Base-by-base conservation (phyloP, 2,888 invertebrate species). In the Trichopria drosophilae region DNA sequence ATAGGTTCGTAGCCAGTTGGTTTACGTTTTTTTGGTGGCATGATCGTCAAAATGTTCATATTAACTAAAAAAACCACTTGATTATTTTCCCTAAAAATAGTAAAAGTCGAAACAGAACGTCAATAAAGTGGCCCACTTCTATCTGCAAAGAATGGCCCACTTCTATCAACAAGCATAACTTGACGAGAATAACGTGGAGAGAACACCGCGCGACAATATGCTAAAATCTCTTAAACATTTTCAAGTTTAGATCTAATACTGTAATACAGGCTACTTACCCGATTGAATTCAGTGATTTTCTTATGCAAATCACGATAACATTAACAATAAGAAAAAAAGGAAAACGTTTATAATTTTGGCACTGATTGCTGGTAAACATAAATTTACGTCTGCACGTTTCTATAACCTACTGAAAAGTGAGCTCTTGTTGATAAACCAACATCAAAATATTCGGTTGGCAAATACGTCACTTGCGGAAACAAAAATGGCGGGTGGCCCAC, bases 91-190 rank as follows among this genome's bases (percentile, higher is more conserved):
- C n/a, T n/a, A 7, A 42, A 42, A 42, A 6, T 29, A 16, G 26
- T 42, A 18, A 42, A 6, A 29, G 42, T 24, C 13, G 13, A 35
- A 41, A 26, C 13, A 41, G 12, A 7, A 28, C 23, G 13, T 26
- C 26, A 41, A 12, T 41, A 3, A 29, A 29, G 41, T 41, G 2
- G n/a, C n/a, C n/a, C n/a, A n/a, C n/a, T n/a, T n/a, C n/a, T n/a
- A n/a, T n/a, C n/a, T n/a, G n/a, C n/a, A 35, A 35, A 35, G 3
- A 35, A 16, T 35, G 41, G 41, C 28, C 41, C 23, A 41, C 41
- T 41, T 41, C 41, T 41, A 9, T 41, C 41, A 7, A 41, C 41
- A 41, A 41, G 41, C 24, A 16, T 28, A 12, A 9, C 26, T 23
- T 41, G 23, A 26, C 26, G 41, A 23, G 3, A 13, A 29, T 41